These are phyloP conservation scores for Rhodeus uyekii DNA, from an alignment of 2,797 vertebrate genomes.

Conservation along the genomic window DNA sequence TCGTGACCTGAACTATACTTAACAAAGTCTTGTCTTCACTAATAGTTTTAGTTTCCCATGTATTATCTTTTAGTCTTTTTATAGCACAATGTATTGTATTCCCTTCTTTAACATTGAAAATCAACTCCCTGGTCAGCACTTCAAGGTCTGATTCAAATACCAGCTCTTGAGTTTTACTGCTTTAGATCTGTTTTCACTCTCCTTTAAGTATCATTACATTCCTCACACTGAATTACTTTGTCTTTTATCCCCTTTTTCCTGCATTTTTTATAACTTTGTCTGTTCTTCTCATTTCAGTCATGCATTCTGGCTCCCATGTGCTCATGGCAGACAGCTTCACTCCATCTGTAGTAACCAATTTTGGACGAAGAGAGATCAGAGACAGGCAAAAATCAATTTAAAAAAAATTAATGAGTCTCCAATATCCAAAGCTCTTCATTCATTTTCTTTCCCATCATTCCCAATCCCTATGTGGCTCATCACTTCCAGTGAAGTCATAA, in stretches of 20 bases:
- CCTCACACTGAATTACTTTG: constrained; percentile 6
- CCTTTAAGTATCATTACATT: constrained; percentile 5
- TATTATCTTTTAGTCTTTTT: constrained; percentile 29
- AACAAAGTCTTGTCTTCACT: neutral
- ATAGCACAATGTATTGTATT: neutral
- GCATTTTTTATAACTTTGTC: neutral
- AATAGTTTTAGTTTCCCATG: neutral
- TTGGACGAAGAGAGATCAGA: neutral
- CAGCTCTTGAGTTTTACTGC: constrained; percentile 12
- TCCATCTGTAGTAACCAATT: neutral
- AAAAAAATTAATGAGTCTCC: neutral
- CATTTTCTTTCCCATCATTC: neutral
- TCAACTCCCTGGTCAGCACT: constrained; percentile 6
- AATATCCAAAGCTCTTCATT: neutral
- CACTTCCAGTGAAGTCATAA: neutral
- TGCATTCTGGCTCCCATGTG: constrained; percentile 15
- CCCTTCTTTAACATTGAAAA: neutral
- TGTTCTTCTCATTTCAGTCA: constrained; percentile 30
- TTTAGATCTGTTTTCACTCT: constrained; percentile 3
- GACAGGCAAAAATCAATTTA: neutral
- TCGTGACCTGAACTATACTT: neutral
- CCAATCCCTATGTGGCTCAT: neutral
- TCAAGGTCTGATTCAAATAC: constrained; percentile 26
- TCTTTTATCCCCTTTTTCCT: constrained; percentile 24
- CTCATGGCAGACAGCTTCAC: constrained; percentile 1